Base-by-base conservation (phyloP, 2,888 invertebrate species). In the Lycaena phlaeas region DNA sequence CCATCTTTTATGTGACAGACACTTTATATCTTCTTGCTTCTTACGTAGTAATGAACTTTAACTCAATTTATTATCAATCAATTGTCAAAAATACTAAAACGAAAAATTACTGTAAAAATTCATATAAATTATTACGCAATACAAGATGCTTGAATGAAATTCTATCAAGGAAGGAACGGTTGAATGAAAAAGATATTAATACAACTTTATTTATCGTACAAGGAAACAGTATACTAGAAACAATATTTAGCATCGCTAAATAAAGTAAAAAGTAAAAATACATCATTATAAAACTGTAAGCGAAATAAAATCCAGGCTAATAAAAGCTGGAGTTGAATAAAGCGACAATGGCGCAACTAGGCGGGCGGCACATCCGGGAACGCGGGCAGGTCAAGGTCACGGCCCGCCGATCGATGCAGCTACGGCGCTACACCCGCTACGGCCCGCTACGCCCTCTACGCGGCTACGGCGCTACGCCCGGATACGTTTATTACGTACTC, bases 351-450 rank as follows among this genome's bases (percentile, higher is more conserved):
- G 74, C 73, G 73, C 70, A 72, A 73, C 68, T 71, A 65, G 73
- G 70, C 69, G 64, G 71, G 61, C 52, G 53, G 69, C 61, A 75
- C 73, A 78, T 76, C 84, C 81, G 84, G 82, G 82, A 81, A 76
- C 73, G 77, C 81, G n/a, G n/a, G n/a, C 87, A 70, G 87, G 88
- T 87, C 87, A 87, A 87, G 87, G 88, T 87, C 87, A 87, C 85
- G 86, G 82, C 70, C 75, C 71, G 74, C 68, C 79, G 87, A 87
- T 87, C 87, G 87, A 87, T 87, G 86, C 85, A 87, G 87, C 87
- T 74, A 74, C 74, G 73, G 64, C 68, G 70, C 69, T 62, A 59
- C 61, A 57, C 59, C 65, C 68, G 70, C 69, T 62, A 59, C 61
- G 57, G 59, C 9, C 63, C 62, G 61, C 52, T 44, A 46, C 50